A percentile compares a stretch with the other conserved stretches of the same genome.
phyloP scores from a whole-genome alignment of 2,888 invertebrate species.

The Ectemnius lituratus region DNA sequence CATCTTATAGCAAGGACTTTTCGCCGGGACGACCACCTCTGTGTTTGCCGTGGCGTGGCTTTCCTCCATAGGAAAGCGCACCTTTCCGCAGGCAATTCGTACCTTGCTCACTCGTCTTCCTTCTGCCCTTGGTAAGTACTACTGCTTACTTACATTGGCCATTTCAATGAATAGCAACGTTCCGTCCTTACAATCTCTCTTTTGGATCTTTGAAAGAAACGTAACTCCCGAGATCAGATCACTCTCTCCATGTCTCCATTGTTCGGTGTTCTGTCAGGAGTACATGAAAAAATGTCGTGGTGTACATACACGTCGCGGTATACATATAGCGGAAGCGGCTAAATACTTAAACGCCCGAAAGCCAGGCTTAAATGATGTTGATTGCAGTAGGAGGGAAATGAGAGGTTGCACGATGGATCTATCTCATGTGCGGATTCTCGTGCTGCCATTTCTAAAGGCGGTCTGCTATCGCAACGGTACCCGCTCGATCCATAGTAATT shows the following conservation, averaged over 20 bases:
- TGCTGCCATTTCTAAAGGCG: constrained; percentile 48
- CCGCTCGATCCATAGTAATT: constrained; percentile 1
- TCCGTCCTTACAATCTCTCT: no score
- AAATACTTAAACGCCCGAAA: constrained; percentile 70
- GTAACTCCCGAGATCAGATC: background rate
- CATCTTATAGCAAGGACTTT: background rate
- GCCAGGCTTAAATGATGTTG: constrained; percentile 67
- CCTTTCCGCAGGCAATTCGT: no score
- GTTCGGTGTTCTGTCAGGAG: background rate
- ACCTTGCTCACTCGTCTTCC: no score
- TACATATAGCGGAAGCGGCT: constrained; percentile 69
- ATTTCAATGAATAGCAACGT: no score
- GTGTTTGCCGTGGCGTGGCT: constrained; percentile 1
- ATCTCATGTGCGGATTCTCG: constrained; percentile 43
- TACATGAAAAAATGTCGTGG: constrained; percentile 43
- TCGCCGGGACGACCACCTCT: background rate
- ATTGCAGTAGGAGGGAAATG: constrained; percentile 75
- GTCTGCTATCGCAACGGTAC: constrained; percentile 21
- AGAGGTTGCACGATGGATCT: constrained; percentile 65
- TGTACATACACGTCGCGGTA: constrained; percentile 41
- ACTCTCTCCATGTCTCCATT: no score
- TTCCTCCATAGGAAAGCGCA: background rate
- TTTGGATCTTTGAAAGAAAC: background rate
- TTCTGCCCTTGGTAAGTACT: no score
- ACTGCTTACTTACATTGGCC: no score